Evolutionary conservation across 2,888 invertebrate species (phyloP).

Genomic region (Nyleta sp.): DNA sequence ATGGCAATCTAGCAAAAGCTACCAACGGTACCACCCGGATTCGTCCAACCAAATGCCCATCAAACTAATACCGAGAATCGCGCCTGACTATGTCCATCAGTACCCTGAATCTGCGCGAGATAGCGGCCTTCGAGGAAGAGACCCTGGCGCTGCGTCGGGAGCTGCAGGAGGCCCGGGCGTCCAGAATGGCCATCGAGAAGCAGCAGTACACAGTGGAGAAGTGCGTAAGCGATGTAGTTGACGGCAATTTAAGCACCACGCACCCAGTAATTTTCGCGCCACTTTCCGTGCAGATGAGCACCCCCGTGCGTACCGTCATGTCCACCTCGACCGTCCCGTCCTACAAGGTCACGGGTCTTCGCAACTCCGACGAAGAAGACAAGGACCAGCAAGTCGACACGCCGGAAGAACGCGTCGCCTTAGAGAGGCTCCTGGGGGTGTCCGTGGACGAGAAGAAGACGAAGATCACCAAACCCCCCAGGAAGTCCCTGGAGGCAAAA

Average conservation of each 20-base stretch:
- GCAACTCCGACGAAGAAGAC: constrained; percentile 51
- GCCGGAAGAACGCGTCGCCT: background rate
- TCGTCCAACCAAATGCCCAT: background rate
- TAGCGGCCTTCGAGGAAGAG: constrained; percentile 81
- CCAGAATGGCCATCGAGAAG: constrained; percentile 75
- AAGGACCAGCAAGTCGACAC: constrained; percentile 10
- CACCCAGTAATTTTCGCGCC: constrained; percentile 75
- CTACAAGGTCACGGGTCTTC: constrained; percentile 46
- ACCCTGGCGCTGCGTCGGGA: constrained; percentile 78
- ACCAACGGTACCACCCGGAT: background rate
- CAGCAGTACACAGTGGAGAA: constrained; percentile 73
- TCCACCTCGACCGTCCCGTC: constrained; percentile 65
- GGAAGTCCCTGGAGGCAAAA: constrained; percentile 46
- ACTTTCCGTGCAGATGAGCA: constrained; percentile 76
- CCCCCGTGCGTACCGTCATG: constrained; percentile 78
- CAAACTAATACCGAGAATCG: constrained; percentile 1
- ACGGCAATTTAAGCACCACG: constrained; percentile 67
- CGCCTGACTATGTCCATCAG: constrained; percentile 39
- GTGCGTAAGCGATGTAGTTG: constrained; percentile 78
- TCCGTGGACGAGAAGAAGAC: constrained; percentile 32
- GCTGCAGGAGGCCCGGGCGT: constrained; percentile 79
- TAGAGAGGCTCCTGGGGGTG: constrained; percentile 30
- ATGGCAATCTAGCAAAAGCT: background rate
- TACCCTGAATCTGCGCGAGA: constrained; percentile 77
- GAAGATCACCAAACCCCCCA: constrained; percentile 47